These are phyloP conservation scores for Sandelia bainsii DNA, from an alignment of 2,797 vertebrate genomes.

Conservation along the genomic window DNA sequence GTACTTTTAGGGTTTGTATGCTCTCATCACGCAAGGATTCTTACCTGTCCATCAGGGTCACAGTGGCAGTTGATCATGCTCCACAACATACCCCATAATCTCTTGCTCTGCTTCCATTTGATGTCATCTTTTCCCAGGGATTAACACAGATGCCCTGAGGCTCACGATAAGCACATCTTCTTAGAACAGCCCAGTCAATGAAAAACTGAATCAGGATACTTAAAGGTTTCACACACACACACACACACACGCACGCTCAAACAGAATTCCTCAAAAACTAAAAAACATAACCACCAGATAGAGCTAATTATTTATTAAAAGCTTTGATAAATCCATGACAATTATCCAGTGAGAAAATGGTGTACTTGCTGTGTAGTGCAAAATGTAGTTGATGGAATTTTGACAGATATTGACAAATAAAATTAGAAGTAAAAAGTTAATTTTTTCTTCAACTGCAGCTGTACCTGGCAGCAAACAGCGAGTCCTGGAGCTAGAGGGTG, in stretches of 20 bases:
- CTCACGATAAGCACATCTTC: conserved; percentile 64
- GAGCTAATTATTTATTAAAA: conserved; percentile 46
- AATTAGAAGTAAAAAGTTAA: conserved; percentile 18
- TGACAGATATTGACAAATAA: conserved; percentile 38
- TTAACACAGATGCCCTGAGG: conserved; percentile 67
- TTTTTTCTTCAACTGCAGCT: conserved; percentile 21
- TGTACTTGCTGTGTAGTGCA: neutral
- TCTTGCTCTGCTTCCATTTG: conserved; percentile 72
- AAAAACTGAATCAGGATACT: conserved; percentile 63
- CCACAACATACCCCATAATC: conserved; percentile 76
- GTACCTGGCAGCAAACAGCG: conserved; percentile 40
- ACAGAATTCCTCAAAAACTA: neutral
- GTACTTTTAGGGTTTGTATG: conserved; percentile 36
- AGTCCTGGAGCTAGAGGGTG: conserved; percentile 41
- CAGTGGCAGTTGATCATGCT: conserved; percentile 69
- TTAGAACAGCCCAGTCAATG: conserved; percentile 68
- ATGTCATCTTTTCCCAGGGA: conserved; percentile 77
- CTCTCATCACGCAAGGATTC: conserved; percentile 52
- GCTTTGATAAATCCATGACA: conserved; percentile 31
- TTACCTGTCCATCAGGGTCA: conserved; percentile 54
- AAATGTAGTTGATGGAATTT: conserved; percentile 21
- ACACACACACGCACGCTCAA: conserved; percentile 12
- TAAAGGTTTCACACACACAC: conserved; percentile 51
- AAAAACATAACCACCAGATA: neutral
- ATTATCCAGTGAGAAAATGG: conserved; percentile 26